Conservation (phyloP, 1,140 invertebrate genomes). For the Pseudomyrmex gracilis region DNA sequence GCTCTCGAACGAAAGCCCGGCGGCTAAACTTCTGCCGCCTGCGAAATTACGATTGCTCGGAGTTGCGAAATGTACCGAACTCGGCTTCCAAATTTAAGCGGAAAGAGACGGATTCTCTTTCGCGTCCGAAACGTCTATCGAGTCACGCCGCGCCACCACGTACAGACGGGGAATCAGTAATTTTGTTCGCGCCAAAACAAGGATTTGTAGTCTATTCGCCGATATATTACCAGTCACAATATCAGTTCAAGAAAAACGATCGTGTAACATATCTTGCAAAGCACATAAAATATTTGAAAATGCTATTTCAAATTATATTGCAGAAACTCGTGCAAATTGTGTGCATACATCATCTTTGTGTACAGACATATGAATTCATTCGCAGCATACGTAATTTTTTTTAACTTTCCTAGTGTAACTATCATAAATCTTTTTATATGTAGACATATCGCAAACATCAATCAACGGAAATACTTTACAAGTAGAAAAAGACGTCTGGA, state of each 20-base stretch:
- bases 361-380: neutral
- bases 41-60: slow-evolving; percentile 65
- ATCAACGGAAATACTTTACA: no score
- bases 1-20: slow-evolving; percentile 33
- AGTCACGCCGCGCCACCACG: neutral
- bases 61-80: slow-evolving; percentile 50
- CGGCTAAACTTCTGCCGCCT: slow-evolving; percentile 36
- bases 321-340: slow-evolving; percentile 2
- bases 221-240: slow-evolving; percentile 34
- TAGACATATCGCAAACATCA: no score
- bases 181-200: slow-evolving; percentile 21
- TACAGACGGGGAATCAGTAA: slow-evolving; percentile 28
- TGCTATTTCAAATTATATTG: neutral
- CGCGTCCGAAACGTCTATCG: slow-evolving; percentile 37
- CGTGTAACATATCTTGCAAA: no score
- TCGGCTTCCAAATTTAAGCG: slow-evolving; percentile 50
- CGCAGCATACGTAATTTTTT: no score
- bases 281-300: neutral
- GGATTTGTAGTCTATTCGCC: neutral
- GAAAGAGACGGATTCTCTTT: slow-evolving; percentile 38
- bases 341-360: neutral
- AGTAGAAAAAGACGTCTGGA: no score
- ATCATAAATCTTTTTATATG: no score
- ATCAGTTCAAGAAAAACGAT: neutral
- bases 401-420: no score